Conservation (phyloP, 64 coral and sea anemone species). For the Porites lutea region DNA sequence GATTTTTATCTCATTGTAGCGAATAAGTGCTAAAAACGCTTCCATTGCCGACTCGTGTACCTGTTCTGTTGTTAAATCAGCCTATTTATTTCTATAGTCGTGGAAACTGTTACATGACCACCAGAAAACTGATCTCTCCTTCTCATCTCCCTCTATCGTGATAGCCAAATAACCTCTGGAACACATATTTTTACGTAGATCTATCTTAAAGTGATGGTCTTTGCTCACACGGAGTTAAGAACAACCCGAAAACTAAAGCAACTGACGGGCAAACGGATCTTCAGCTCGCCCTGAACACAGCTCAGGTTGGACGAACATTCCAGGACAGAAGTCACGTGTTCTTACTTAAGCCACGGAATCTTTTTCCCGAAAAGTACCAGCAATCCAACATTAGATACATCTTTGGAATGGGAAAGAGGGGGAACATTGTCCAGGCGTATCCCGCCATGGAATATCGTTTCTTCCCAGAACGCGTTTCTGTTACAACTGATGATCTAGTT, state of each 20-base stretch:
- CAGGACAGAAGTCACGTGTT: conserved; percentile 64
- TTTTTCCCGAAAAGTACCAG: conserved; percentile 35
- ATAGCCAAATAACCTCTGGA: too few relatives aligned
- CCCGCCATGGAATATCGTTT: conserved; percentile 69
- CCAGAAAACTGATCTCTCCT: too few relatives aligned
- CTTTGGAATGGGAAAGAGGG: conserved; percentile 55
- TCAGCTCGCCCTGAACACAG: conserved; percentile 31
- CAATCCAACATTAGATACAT: conserved; percentile 32
- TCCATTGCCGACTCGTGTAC: too few relatives aligned
- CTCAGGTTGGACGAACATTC: conserved; percentile 37
- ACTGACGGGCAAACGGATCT: conserved; percentile 7
- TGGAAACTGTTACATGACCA: too few relatives aligned
- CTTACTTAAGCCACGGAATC: conserved; percentile 17
- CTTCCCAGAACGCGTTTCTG: conserved; percentile 44
- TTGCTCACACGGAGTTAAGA: conserved; percentile 7
- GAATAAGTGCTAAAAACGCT: too few relatives aligned
- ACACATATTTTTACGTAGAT: too few relatives aligned
- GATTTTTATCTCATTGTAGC: too few relatives aligned
- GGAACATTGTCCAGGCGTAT: conserved; percentile 45
- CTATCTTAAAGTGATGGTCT: too few relatives aligned
- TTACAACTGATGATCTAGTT: conserved; percentile 46
- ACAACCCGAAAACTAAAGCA: conserved; percentile 31
- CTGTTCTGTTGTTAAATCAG: too few relatives aligned
- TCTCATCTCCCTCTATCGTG: too few relatives aligned
- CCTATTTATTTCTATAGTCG: too few relatives aligned